Evolutionary conservation across 1,140 invertebrate genomes (phyloP).

Genomic region (Tetragnatha versicolor): DNA sequence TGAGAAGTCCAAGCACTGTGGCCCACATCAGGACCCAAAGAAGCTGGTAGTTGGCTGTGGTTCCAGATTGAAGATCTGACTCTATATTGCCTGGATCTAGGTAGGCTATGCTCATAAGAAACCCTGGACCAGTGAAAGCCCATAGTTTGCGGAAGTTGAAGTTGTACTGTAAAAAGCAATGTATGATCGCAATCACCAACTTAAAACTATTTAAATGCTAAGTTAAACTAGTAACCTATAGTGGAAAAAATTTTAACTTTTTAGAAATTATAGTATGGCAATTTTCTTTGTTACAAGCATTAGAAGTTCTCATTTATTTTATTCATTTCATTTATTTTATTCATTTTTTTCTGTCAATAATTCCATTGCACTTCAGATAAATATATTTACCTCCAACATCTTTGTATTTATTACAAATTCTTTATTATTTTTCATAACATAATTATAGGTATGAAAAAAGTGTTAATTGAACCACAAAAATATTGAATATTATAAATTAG

Average conservation of each 20-base stretch:
- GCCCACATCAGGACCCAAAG: constrained; percentile 87
- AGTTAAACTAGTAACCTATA: neutral
- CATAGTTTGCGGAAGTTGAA: constrained; percentile 90
- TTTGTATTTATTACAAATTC: too few species aligned
- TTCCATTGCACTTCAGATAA: too few species aligned
- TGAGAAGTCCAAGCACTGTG: constrained; percentile 83
- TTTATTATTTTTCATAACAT: too few species aligned
- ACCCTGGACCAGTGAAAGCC: constrained; percentile 92
- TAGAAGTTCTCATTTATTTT: too few species aligned
- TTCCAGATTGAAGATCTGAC: constrained; percentile 86
- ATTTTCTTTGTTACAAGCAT: neutral
- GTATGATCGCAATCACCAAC: neutral
- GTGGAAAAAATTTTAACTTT: neutral
- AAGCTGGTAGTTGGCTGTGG: constrained; percentile 72
- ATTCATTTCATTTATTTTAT: too few species aligned
- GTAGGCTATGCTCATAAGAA: constrained; percentile 93
- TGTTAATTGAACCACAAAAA: too few species aligned
- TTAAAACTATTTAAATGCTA: neutral
- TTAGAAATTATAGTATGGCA: neutral
- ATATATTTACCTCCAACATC: too few species aligned
- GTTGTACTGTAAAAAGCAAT: constrained; percentile 63
- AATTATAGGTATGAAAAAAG: too few species aligned
- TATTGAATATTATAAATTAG: too few species aligned
- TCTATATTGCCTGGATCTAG: constrained; percentile 94
- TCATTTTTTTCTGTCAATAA: too few species aligned